phyloP scores from a whole-genome alignment of 2,888 invertebrate genomes.

The Scrobipalpa atriplicella region DNA sequence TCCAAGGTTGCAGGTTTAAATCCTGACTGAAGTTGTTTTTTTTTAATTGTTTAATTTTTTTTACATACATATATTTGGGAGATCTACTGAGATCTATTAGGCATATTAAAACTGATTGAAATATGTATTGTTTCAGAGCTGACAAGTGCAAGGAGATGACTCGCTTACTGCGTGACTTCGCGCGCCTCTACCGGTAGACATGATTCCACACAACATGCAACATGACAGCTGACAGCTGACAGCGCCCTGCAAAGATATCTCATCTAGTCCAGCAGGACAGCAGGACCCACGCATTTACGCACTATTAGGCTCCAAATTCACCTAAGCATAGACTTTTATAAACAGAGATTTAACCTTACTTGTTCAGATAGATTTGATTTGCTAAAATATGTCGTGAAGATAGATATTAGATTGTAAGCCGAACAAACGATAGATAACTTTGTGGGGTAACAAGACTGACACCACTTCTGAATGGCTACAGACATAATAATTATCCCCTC shows the following conservation, averaged over 20 bases:
- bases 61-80: no score
- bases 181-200: slow-evolving; percentile 91
- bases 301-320: slow-evolving; percentile 8
- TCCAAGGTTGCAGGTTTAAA: no score
- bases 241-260: neutral
- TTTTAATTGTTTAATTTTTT: no score
- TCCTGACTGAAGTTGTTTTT: no score
- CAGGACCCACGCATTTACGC: slow-evolving; percentile 5
- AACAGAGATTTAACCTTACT: slow-evolving; percentile 2
- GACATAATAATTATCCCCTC: neutral
- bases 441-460: slow-evolving; percentile 16
- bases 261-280: neutral
- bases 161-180: slow-evolving; percentile 91
- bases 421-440: neutral
- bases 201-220: neutral
- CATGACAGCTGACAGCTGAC: neutral
- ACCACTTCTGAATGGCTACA: neutral
- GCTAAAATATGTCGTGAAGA: neutral
- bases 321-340: slow-evolving; percentile 1
- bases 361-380: neutral
- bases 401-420: neutral
- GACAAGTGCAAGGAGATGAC: slow-evolving; percentile 91
- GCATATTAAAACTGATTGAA: no score
- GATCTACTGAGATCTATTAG: no score
- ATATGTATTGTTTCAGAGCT: slow-evolving; percentile 87